A percentile compares a stretch with the other conserved stretches of the same genome.
phyloP scores from a whole-genome alignment of 1,140 invertebrate genomes.

The Eurosta solidaginis region DNA sequence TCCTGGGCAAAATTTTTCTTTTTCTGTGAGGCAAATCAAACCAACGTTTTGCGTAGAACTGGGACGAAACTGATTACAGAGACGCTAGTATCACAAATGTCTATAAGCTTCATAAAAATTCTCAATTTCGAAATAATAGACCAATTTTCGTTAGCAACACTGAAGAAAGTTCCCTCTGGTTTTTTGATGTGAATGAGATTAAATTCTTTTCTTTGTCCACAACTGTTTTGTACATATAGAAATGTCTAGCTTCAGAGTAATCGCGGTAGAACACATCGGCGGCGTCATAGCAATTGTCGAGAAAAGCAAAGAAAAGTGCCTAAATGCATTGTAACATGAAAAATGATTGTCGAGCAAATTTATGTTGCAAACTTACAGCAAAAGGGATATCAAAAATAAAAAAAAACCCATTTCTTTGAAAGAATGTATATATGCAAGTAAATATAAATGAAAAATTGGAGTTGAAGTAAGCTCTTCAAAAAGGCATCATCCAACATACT shows the following conservation, averaged over 20 bases:
- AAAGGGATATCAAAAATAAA: constrained; percentile 1
- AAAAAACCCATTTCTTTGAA: not conserved
- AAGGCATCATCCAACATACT: not conserved
- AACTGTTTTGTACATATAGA: too few relatives aligned
- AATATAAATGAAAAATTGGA: constrained; percentile 2
- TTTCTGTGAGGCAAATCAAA: too few relatives aligned
- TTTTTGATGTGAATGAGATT: too few relatives aligned
- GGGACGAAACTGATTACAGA: too few relatives aligned
- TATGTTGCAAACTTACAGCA: constrained; percentile 21
- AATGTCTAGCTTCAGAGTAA: not conserved
- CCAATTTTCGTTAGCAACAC: too few relatives aligned
- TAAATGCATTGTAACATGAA: constrained; percentile 22
- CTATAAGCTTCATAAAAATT: too few relatives aligned
- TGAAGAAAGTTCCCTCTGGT: too few relatives aligned
- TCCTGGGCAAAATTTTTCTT: too few relatives aligned
- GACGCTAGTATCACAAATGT: too few relatives aligned
- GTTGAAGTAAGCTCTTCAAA: not conserved
- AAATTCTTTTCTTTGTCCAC: too few relatives aligned
- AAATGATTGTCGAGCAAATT: constrained; percentile 27
- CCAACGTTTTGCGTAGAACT: too few relatives aligned
- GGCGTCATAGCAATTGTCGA: not conserved
- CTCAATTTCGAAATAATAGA: too few relatives aligned
- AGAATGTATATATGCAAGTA: not conserved
- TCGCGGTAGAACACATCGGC: not conserved
- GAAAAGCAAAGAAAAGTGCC: not conserved